Conservation (phyloP, 2,797 vertebrate species). For the Serranus cabrilla region DNA sequence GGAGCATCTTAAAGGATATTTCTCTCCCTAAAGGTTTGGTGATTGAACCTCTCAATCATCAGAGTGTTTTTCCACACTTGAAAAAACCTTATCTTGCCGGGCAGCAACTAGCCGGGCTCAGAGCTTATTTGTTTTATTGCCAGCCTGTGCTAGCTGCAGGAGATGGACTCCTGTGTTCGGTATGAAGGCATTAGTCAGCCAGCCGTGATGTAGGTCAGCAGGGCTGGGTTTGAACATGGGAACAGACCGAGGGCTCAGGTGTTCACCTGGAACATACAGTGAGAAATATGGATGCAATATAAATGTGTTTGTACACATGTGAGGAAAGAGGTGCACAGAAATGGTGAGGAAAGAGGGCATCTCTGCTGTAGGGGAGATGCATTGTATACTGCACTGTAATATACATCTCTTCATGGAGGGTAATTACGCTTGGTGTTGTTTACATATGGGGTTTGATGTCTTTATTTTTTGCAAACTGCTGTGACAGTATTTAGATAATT, state of each 20-base stretch:
- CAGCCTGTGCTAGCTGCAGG: constrained; percentile 13
- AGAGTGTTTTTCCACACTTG: not conserved
- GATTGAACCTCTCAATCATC: constrained; percentile 33
- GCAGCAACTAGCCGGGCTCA: constrained; percentile 7
- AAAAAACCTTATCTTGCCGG: constrained; percentile 13
- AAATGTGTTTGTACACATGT: not conserved
- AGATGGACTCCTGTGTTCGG: constrained; percentile 20
- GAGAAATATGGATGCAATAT: not conserved
- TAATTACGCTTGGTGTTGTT: not conserved
- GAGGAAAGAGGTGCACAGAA: no score
- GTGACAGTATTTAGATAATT: constrained; percentile 3
- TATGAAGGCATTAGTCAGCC: constrained; percentile 42
- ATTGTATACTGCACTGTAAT: not conserved
- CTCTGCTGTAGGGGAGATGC: not conserved
- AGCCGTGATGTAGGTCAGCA: constrained; percentile 57
- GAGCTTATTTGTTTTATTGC: constrained; percentile 29
- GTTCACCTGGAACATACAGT: constrained; percentile 20
- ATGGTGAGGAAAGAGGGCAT: not conserved
- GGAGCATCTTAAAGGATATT: constrained; percentile 10
- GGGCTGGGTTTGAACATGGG: constrained; percentile 22
- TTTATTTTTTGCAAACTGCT: not conserved
- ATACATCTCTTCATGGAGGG: no score
- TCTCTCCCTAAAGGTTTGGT: constrained; percentile 14
- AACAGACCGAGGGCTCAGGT: constrained; percentile 46
- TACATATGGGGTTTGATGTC: not conserved